Evolutionary conservation across 2,797 vertebrate species (phyloP).

Genomic region (Etheostoma perlongum): DNA sequence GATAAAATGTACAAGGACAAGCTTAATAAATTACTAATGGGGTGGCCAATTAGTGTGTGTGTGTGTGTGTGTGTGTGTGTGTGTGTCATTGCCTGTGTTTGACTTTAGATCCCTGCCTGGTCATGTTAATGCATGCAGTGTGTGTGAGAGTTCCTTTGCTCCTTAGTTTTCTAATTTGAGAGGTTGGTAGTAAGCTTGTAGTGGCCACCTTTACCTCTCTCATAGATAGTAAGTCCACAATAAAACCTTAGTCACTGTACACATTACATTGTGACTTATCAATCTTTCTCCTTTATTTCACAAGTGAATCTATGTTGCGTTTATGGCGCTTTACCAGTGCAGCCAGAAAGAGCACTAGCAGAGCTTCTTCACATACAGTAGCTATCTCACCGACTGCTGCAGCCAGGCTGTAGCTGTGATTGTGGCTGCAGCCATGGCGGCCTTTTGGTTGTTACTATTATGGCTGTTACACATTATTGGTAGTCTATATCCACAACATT

Average conservation of each 20-base stretch:
- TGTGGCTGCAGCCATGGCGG: no score
- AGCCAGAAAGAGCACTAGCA: no score
- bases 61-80: conserved; percentile 33
- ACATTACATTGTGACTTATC: background rate
- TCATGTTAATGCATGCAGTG: conserved; percentile 62
- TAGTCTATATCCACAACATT: no score
- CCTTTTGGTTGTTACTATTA: no score
- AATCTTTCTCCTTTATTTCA: background rate
- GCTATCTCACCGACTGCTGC: no score
- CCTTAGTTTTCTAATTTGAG: conserved; percentile 26
- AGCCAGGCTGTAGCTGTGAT: no score
- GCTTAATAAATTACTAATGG: conserved; percentile 87
- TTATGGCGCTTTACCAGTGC: no score
- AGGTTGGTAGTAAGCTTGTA: conserved; percentile 21
- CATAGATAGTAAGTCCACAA: background rate
- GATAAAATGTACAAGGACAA: conserved; percentile 84
- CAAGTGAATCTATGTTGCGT: background rate
- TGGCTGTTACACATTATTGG: no score
- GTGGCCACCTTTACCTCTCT: conserved; percentile 9
- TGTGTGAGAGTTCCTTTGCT: conserved; percentile 26
- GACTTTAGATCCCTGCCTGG: conserved; percentile 51
- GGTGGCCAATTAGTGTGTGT: conserved; percentile 83
- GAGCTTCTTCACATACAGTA: no score
- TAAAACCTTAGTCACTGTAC: background rate
- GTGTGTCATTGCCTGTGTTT: conserved; percentile 26